These are phyloP conservation scores for Passer montanus DNA, from an alignment of 2,113 vertebrate genomes.

Conservation along the genomic window DNA sequence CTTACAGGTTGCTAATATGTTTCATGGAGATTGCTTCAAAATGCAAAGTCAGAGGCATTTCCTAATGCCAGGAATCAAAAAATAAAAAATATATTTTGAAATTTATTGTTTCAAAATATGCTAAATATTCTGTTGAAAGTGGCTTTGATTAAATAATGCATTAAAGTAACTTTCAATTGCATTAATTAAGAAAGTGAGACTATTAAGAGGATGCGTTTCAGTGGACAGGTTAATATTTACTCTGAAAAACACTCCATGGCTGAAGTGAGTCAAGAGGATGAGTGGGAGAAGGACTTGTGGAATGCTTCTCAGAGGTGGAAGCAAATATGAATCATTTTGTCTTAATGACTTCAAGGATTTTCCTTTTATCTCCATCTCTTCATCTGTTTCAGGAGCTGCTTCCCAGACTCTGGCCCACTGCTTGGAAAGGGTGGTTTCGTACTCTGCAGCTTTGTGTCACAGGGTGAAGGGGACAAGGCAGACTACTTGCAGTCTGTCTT, in stretches of 20 bases:
- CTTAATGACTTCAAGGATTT: neutral
- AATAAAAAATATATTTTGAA: neutral
- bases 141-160: neutral
- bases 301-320: neutral
- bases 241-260: neutral
- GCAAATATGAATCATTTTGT: neutral
- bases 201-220: neutral
- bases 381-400: neutral
- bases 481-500: neutral
- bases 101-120: neutral
- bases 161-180: neutral
- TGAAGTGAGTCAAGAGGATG: neutral
- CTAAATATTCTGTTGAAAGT: neutral
- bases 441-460: neutral
- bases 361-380: neutral
- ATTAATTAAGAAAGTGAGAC: neutral
- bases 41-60: neutral
- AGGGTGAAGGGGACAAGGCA: neutral
- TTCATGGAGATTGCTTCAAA: neutral
- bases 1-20: neutral
- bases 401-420: neutral
- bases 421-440: fast-evolving
- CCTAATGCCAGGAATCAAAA: neutral
- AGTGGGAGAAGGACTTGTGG: neutral
- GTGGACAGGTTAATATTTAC: neutral